These are phyloP conservation scores for Mionectes macconnelli DNA, from an alignment of 2,113 vertebrate genomes.

Conservation along the genomic window DNA sequence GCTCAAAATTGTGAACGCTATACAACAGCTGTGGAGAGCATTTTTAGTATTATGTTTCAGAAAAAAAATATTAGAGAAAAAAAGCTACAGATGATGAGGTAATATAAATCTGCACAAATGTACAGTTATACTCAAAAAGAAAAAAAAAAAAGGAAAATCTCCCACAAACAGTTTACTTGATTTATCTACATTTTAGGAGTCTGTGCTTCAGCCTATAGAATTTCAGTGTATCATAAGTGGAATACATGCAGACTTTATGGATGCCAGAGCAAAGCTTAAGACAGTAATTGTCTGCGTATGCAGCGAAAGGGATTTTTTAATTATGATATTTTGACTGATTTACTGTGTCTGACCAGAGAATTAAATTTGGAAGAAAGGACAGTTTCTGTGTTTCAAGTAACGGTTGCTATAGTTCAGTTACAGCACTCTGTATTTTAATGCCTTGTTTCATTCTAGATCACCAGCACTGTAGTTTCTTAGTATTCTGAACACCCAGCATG, in stretches of 20 bases:
- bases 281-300: background rate
- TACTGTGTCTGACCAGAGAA: background rate
- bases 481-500: background rate
- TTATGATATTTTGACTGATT: background rate
- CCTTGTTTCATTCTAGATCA: background rate
- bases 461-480: background rate
- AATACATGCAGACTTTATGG: background rate
- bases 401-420: background rate
- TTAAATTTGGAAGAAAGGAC: background rate
- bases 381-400: background rate
- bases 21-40: background rate
- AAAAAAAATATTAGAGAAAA: background rate
- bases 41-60: background rate
- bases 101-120: background rate
- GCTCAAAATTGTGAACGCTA: background rate
- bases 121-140: background rate
- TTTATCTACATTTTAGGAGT: background rate
- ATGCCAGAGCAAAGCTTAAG: background rate
- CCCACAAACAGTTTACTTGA: background rate
- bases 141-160: background rate
- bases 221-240: background rate
- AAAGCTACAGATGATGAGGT: background rate
- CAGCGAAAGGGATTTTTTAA: background rate
- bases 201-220: background rate
- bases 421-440: background rate